Base-by-base conservation (phyloP, 1,140 invertebrate species). In the Lepidurus arcticus region DNA sequence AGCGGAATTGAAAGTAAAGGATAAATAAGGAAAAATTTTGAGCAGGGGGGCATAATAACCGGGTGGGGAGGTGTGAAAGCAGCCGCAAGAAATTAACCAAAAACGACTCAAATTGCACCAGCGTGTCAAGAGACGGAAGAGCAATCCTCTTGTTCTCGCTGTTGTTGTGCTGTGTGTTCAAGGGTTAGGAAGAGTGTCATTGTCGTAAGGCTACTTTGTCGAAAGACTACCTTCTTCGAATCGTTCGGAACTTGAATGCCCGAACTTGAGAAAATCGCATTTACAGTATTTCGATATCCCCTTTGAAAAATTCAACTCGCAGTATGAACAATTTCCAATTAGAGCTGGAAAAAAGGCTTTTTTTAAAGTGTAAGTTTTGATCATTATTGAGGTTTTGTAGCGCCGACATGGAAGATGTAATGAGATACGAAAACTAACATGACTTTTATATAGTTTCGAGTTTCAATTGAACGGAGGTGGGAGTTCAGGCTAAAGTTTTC, bases 1-100 rank as follows among this genome's bases (percentile, higher is more conserved):
- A 65, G 53, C 53, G 53, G 53, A 65, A 65, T 65, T 65, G 53
- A 65, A 65, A 21, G 53, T n/a, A 47, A 47, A 65, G 53, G n/a
- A 1, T 5, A 65, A 65, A 65, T n/a, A 65, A 7, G 16, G 53
- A n/a, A 24, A 24, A 24, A 24, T 65, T 4, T 21, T 65, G 53
- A 65, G 13, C 2, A 34, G 26, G 26, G 34, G 34, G 8, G 1
- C 53, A 65, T 65, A 65, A 65, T 65, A 65, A n/a, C n/a, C 53
- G 53, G 53, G 53, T 65, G n/a, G 4, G 34, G 34, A 34, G 34
- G 34, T 65, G 16, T 65, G 53, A 65, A 65, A 65, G 53, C 53
- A 21, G 53, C 53, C n/a, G 53, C 21, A 65, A 1, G 0, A 65
- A 21, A 21, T 65, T 65, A 9, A 65, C 13, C 1, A 13, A 65